These are phyloP conservation scores for Ichneumon xanthorius DNA, from an alignment of 2,888 invertebrate species.

Conservation along the genomic window DNA sequence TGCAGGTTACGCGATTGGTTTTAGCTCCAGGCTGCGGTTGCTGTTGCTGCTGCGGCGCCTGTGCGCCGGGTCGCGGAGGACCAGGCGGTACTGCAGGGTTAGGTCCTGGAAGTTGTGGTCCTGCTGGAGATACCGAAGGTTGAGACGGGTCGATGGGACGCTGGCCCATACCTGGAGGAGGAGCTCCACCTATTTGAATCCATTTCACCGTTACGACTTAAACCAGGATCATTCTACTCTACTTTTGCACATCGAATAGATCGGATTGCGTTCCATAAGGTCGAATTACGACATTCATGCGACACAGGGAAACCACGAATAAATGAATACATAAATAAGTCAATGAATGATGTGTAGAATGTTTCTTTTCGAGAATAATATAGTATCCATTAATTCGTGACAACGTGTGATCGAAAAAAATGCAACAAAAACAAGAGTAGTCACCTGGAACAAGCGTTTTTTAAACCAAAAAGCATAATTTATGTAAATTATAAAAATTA, in stretches of 20 bases:
- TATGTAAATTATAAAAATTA: slow-evolving; percentile 73
- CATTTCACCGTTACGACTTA: slow-evolving; percentile 71
- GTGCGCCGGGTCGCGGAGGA: slow-evolving; percentile 77
- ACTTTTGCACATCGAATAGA: slow-evolving; percentile 72
- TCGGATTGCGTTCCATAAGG: neutral
- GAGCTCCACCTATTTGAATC: slow-evolving; percentile 80
- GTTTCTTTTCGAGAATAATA: neutral
- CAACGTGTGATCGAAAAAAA: neutral
- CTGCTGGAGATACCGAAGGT: slow-evolving; percentile 76
- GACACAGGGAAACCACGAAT: neutral
- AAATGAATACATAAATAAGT: neutral
- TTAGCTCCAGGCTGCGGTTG: slow-evolving; percentile 87
- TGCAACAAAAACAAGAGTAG: slow-evolving; percentile 79
- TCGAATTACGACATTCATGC: slow-evolving; percentile 43
- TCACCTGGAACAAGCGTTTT: slow-evolving; percentile 71
- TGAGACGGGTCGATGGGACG: slow-evolving; percentile 81
- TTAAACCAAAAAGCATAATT: slow-evolving; percentile 46
- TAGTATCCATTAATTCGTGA: neutral
- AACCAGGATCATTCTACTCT: slow-evolving; percentile 79
- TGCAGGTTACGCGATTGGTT: slow-evolving; percentile 94
- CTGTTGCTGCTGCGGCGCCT: slow-evolving; percentile 73
- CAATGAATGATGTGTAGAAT: neutral
- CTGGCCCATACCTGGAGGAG: slow-evolving; percentile 81
- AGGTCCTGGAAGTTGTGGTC: slow-evolving; percentile 78
- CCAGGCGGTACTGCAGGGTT: slow-evolving; percentile 76